Percentiles rank a stretch among this genome's conserved stretches.
Evolutionary conservation across 35 echinoderm and acorn worm species (phyloP).

Genomic region (Hemicentrotus pulcherrimus): DNA sequence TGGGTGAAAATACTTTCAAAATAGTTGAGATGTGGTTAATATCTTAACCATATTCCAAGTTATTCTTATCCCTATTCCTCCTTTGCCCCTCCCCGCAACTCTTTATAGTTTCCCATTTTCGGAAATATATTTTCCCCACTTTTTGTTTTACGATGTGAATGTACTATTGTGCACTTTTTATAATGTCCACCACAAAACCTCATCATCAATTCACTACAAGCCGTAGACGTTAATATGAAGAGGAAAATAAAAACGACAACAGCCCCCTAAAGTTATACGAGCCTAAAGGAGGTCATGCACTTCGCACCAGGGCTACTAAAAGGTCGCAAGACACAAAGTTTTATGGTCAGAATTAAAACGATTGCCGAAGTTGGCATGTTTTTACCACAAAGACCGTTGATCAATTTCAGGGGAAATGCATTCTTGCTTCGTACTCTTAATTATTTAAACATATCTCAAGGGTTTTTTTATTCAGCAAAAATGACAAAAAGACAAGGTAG

Average conservation of each 20-base stretch:
- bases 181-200: conserved; percentile 1
- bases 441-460: neutral
- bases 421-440: neutral
- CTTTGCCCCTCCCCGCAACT: neutral
- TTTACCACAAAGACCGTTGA: neutral
- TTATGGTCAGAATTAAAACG: neutral
- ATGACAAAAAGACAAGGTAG: neutral
- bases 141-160: conserved; percentile 36
- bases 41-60: neutral
- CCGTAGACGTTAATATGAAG: neutral
- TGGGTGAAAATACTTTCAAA: neutral
- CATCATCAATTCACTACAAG: neutral
- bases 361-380: neutral
- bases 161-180: conserved; percentile 35
- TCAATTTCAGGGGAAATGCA: neutral
- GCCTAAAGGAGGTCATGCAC: neutral
- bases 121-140: neutral
- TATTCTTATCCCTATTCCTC: neutral
- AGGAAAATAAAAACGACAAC: neutral
- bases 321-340: neutral
- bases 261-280: neutral
- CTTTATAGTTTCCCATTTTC: neutral
- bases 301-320: neutral
- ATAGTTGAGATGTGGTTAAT: neutral
- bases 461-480: neutral